A percentile compares a stretch with the other conserved stretches of the same genome.
Conservation (phyloP, 2,888 invertebrate genomes). For the Corbicula japonica region DNA sequence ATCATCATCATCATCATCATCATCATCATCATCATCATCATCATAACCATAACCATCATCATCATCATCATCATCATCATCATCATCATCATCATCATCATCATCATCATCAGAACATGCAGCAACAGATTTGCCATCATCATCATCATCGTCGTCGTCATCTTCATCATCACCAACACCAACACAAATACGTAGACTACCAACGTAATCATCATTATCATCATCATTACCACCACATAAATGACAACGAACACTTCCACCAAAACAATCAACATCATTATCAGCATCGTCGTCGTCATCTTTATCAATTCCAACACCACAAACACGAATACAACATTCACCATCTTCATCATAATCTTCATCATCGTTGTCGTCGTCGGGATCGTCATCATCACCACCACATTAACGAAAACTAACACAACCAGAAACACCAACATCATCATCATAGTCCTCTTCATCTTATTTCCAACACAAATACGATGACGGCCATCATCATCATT, state of each 20-base stretch:
- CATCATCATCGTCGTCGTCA: not conserved
- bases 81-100: not conserved
- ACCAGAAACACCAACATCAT: too few relatives aligned
- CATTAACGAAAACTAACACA: too few relatives aligned
- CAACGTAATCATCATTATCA: too few relatives aligned
- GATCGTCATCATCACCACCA: too few relatives aligned
- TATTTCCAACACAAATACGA: not conserved
- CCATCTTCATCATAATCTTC: too few relatives aligned
- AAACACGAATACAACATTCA: too few relatives aligned
- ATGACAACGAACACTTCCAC: too few relatives aligned
- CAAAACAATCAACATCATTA: too few relatives aligned
- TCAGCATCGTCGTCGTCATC: too few relatives aligned
- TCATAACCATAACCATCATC: not conserved
- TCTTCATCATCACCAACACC: not conserved
- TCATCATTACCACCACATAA: too few relatives aligned
- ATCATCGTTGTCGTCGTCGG: too few relatives aligned
- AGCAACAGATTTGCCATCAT: not conserved
- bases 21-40: not conserved
- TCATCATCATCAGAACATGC: not conserved
- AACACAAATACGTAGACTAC: not conserved
- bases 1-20: not conserved
- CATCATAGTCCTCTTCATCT: not conserved
- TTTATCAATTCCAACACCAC: too few relatives aligned
- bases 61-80: not conserved
- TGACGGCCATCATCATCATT: not conserved